Evolutionary conservation across 2,797 vertebrate species (phyloP).

Genomic region (Acropternis orthonyx): DNA sequence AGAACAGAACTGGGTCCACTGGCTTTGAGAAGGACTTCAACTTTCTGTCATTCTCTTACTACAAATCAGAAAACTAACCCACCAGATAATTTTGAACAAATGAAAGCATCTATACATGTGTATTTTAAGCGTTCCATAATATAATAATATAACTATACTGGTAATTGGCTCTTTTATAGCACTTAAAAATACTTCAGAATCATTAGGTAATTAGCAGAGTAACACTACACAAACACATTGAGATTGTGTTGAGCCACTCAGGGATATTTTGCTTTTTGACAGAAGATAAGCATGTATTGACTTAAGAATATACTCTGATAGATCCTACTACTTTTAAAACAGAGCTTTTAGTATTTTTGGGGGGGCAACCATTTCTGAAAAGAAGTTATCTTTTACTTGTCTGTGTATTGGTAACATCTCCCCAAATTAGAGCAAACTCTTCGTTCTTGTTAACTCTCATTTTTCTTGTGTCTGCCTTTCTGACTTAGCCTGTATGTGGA

Average conservation of each 20-base stretch:
- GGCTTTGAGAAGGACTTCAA: background rate
- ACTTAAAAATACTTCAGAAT: background rate
- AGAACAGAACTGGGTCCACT: background rate
- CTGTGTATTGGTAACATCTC: background rate
- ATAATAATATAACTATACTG: background rate
- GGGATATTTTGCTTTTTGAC: background rate
- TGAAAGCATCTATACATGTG: fast-evolving
- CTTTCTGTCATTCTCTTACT: background rate
- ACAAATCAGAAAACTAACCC: background rate
- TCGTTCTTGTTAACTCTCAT: background rate
- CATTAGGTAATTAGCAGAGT: background rate
- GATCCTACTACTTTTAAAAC: background rate
- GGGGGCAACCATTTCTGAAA: background rate
- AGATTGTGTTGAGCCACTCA: background rate
- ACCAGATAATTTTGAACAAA: background rate
- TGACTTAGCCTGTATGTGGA: background rate
- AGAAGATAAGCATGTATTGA: background rate
- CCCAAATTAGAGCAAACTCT: background rate
- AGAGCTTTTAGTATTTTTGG: background rate
- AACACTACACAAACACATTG: background rate
- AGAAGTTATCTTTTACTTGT: background rate
- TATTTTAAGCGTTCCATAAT: background rate
- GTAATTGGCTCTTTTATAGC: background rate
- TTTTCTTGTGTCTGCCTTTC: background rate
- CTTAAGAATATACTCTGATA: background rate